phyloP scores from a whole-genome alignment of 2,113 vertebrate genomes.

The Isichthys henryi region DNA sequence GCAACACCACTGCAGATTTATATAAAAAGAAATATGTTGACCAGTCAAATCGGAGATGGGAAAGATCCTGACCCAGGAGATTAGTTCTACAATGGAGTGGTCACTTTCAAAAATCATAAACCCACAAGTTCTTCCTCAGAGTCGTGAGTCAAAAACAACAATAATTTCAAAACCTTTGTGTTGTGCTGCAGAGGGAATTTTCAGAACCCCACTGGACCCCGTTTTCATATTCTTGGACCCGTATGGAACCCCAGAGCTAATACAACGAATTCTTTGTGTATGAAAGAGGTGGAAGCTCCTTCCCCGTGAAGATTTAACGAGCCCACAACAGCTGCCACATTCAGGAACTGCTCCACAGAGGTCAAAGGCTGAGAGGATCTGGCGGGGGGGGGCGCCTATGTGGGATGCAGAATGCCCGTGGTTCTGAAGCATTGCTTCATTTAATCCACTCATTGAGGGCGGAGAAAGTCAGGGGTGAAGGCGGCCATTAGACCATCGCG shows the following conservation, averaged over 20 bases:
- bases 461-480: constrained; percentile 17
- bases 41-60: not conserved
- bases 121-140: constrained; percentile 10
- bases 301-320: not conserved
- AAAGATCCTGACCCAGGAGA: not conserved
- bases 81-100: not conserved
- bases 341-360: not conserved
- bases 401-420: not conserved
- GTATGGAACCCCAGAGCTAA: not conserved
- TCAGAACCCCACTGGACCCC: not conserved
- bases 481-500: constrained; percentile 34
- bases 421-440: not conserved
- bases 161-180: not conserved
- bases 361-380: not conserved
- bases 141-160: not conserved
- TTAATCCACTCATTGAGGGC: constrained; percentile 23
- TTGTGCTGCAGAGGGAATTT: constrained; percentile 8
- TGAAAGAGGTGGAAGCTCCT: not conserved
- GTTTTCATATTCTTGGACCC: not conserved
- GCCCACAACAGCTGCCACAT: constrained; percentile 13
- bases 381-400: not conserved
- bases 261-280: constrained; percentile 19
- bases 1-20: not conserved
- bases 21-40: not conserved
- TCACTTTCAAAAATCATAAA: constrained; percentile 24